These are phyloP conservation scores for Mirza zaza DNA, from an alignment of 2,113 vertebrate species.

Conservation along the genomic window DNA sequence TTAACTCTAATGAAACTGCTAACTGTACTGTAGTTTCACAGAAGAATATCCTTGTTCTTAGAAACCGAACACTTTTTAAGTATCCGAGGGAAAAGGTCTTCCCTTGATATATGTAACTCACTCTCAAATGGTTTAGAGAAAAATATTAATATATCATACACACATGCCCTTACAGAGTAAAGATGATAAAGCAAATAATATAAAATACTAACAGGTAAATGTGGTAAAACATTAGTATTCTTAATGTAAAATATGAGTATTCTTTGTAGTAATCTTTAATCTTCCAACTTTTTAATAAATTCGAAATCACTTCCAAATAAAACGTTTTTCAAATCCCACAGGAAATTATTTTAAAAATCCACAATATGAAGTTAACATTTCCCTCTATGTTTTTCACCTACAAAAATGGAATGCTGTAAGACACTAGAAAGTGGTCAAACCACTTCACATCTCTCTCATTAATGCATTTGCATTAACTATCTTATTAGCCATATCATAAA, in stretches of 20 bases:
- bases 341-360: background rate
- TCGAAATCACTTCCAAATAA: conserved; percentile 23
- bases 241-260: background rate
- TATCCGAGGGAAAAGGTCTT: background rate
- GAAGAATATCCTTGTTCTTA: conserved; percentile 15
- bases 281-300: background rate
- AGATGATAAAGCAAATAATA: conserved; percentile 26
- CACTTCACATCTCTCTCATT: conserved; percentile 19
- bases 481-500: background rate
- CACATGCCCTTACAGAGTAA: background rate
- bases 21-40: background rate
- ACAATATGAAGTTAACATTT: background rate
- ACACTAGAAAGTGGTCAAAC: background rate
- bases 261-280: background rate
- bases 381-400: background rate
- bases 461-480: conserved; percentile 12
- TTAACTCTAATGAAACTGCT: background rate
- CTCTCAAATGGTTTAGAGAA: background rate
- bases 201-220: background rate
- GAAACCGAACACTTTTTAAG: background rate
- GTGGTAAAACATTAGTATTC: background rate
- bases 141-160: background rate
- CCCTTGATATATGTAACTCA: background rate
- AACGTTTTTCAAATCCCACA: background rate
- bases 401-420: background rate